Base-by-base conservation (phyloP, 2,113 vertebrate genomes). In the Polypterus bichir region DNA sequence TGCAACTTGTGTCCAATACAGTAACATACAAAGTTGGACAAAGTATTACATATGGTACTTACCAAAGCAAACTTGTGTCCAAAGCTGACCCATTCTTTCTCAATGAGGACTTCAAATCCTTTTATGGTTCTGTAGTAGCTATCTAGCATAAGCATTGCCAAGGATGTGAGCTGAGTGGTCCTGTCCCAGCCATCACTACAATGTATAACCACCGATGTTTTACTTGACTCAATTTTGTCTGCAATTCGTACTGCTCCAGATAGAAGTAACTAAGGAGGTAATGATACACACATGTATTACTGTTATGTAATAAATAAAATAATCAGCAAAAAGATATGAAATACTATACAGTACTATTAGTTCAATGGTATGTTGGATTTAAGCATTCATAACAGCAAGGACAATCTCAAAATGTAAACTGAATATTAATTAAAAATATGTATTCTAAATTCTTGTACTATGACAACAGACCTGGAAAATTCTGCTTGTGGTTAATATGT, bases 81-180 rank as follows among this genome's bases (percentile, higher is more conserved):
- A 69, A 97, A 97, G 73, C 92, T 91, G 66, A 96, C 84, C 96
- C 96, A 98, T 63, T 98, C 96, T 75, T 98, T 97, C 75, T 98
- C 96, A 69, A 98, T 70, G 59, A 98, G 90, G 60, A 88, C 85
- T 77, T 98, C 90, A 73, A 98, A 98, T 4, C 96, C 96, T 69
- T 78, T 79, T 67, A 97, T 88, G 1, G 94, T 96, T 65, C 96
- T 89, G 68, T 95, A 98, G 62, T 94, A 78, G 56, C 91, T 88
- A 79, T 98, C 96, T 77, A 98, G 74, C 93, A 98, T 97, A 5
- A 98, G 83, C 96, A 98, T 97, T 53, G 93, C 86, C 66, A 98
- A 78, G 0, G 93, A 90, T 0, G 88, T 95, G 49, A 98, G 90
- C 83, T 98, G 96, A 11, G 94, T 78, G 0, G 96, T 98, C 4